Evolutionary conservation across 1,140 invertebrate genomes (phyloP).

Genomic region (Carposina sasakii): DNA sequence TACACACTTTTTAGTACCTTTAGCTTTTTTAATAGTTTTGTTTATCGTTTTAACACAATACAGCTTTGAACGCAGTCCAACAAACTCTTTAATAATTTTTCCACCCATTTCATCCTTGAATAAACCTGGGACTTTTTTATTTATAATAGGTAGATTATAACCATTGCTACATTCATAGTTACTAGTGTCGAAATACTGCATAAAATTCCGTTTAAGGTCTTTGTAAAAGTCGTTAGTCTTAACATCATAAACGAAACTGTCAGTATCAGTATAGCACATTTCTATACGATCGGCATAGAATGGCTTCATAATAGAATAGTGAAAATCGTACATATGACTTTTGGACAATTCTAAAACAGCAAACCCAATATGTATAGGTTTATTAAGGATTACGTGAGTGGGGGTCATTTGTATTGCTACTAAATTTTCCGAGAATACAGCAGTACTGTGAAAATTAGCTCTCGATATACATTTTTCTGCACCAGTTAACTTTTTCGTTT

Average conservation of each 20-base stretch:
- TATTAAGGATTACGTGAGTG: no score
- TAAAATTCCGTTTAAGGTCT: conserved; percentile 43
- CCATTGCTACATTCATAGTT: conserved; percentile 26
- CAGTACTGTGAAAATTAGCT: no score
- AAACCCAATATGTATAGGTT: no score
- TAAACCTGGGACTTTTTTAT: conserved; percentile 34
- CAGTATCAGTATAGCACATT: conserved; percentile 54
- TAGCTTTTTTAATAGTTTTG: no score
- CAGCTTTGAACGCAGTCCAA: conserved; percentile 35
- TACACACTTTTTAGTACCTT: no score
- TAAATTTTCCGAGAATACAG: no score
- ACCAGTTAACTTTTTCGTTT: no score
- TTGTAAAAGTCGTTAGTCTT: conserved; percentile 54
- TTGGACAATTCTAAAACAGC: no score
- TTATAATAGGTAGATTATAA: conserved; percentile 22
- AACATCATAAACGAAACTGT: conserved; percentile 54
- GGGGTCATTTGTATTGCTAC: no score
- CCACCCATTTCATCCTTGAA: conserved; percentile 40
- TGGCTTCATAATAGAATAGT: conserved; percentile 39
- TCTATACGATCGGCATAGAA: conserved; percentile 19
- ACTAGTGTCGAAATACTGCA: conserved; percentile 37
- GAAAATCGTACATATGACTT: conserved; percentile 38
- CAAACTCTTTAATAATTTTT: conserved; percentile 34
- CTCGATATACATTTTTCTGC: no score
- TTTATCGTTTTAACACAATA: conserved; percentile 15